Base-by-base conservation (phyloP, 1,140 invertebrate species). In the Bursaphelenchus mucronatus region DNA sequence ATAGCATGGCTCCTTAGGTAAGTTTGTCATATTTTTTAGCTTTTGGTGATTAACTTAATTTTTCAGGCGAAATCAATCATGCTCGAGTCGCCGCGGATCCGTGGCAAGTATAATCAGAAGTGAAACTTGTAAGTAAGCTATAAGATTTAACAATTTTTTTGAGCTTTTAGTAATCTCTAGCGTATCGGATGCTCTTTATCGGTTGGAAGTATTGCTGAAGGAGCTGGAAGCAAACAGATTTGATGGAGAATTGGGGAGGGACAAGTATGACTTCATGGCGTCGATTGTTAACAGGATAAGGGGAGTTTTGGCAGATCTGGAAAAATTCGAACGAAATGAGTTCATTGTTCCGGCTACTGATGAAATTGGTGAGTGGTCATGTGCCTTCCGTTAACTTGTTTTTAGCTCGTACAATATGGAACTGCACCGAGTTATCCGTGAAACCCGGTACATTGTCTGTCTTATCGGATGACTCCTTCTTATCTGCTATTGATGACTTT, bases 381-480 rank as follows among this genome's bases (percentile, higher is more conserved):
- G 6, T 47, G 17, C 46, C 0, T 46, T 58, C n/a, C 11, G 7
- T 19, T 61, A 15, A 21, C 30, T 30, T 30, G 30, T 62, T 39
- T 52, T 62, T 58, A 62, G 71, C 74, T 7, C 52, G 69, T 46
- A 61, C 74, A 3, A 69, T 73, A 21, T 73, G 74, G 74, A 70
- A 66, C 39, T 39, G 44, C n/a, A 71, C 52, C 55, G 44, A 57
- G 13, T 17, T 21, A 57, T 50, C 64, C n/a, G 53, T 51, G 8
- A 45, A 50, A 13, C 21, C 74, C 30, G 74, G 74, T 10, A 76
- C 71, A 9, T 53, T 74, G 40, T 74, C 71, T 13, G 69, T 74
- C 15, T 54, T 74, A 43, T 76, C 74, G 40, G 71, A 74, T 52
- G 74, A 66, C 21, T 76, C 74, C 5, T 74, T 72, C 30, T 19